Percentiles rank a stretch among this genome's conserved stretches.
phyloP scores from a whole-genome alignment of 2,888 invertebrate genomes.

The Noctua janthe region DNA sequence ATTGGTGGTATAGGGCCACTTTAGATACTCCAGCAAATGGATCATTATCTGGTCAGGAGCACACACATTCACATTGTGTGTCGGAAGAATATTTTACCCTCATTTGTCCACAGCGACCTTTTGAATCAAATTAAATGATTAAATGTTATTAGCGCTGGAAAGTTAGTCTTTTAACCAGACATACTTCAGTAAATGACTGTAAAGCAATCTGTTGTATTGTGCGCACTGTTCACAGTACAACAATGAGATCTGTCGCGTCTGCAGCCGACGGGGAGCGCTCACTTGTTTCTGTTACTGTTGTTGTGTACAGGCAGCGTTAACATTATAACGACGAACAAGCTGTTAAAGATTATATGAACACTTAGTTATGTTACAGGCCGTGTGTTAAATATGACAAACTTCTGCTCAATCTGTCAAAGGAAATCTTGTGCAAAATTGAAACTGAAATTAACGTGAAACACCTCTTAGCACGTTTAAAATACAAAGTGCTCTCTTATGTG shows the following conservation, averaged over 20 bases:
- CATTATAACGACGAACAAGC: not conserved
- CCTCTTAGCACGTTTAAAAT: not conserved
- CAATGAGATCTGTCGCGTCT: slow-evolving; percentile 32
- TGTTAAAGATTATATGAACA: not conserved
- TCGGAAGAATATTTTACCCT: not conserved
- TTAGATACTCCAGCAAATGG: not conserved
- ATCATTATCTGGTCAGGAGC: not conserved
- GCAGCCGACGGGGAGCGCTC: slow-evolving; percentile 23
- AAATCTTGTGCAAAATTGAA: not conserved
- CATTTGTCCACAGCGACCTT: not conserved
- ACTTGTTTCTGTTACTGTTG: slow-evolving; percentile 27
- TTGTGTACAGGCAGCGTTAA: slow-evolving; percentile 16
- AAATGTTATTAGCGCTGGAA: not conserved
- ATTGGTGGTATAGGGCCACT: not conserved
- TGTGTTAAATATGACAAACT: not conserved
- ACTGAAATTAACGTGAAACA: not conserved
- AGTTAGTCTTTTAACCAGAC: not conserved
- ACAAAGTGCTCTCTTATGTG: not conserved
- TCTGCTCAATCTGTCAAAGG: not conserved
- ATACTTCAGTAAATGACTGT: slow-evolving; percentile 3
- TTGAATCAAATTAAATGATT: not conserved
- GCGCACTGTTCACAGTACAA: slow-evolving; percentile 11
- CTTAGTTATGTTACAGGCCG: not conserved
- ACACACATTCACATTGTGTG: not conserved
- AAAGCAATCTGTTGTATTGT: slow-evolving; percentile 17